Evolutionary conservation across 2,113 vertebrate genomes (phyloP).

Genomic region (Oreocharis arfaki): DNA sequence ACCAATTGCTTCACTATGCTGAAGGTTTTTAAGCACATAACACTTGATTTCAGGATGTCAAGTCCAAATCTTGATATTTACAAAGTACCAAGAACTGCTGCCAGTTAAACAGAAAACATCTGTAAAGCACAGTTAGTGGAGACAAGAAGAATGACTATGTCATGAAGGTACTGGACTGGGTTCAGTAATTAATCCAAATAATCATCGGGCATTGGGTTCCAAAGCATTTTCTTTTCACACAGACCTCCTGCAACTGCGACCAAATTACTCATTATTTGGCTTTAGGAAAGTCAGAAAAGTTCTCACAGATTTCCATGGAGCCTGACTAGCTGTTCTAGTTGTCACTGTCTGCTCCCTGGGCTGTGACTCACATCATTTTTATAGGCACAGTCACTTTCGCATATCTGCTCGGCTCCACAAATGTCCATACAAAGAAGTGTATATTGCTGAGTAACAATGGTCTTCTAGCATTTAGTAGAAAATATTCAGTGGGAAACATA

Average conservation of each 20-base stretch:
- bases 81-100: neutral
- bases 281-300: neutral
- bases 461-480: neutral
- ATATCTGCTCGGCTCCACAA: neutral
- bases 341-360: neutral
- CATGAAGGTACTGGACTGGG: neutral
- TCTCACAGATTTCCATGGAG: neutral
- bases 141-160: neutral
- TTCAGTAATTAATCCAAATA: constrained; percentile 2
- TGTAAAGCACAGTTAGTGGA: neutral
- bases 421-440: neutral
- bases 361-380: neutral
- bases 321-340: neutral
- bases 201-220: neutral
- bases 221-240: neutral
- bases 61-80: neutral
- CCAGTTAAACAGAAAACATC: neutral
- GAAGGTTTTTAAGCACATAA: neutral
- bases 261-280: neutral
- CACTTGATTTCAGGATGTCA: neutral
- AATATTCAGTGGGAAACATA: neutral
- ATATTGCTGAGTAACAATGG: neutral
- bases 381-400: neutral
- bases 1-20: neutral
- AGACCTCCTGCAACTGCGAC: neutral